Evolutionary conservation across 2,797 vertebrate species (phyloP), one percentile per base, ranked within the genome.

Genomic region (Knipowitschia caucasica): DNA sequence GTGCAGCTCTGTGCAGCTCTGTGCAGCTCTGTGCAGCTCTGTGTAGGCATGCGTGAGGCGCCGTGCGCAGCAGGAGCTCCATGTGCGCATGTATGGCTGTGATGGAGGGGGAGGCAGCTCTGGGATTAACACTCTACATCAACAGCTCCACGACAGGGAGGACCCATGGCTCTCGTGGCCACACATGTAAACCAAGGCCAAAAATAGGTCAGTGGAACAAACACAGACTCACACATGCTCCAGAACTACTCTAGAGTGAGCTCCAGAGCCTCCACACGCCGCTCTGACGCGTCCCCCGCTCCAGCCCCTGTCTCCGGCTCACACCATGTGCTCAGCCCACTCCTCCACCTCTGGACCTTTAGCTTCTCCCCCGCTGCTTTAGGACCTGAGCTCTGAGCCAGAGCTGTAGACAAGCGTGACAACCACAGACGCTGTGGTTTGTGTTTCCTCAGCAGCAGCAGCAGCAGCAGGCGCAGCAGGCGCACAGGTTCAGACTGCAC

Each of bases 191-290:
- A 82, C 75, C 73, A 63, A 64, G 57, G 65, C 60, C 62, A 75
- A 80, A 91, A 91, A 91, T 89, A 84, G 89, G 89, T 91, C 89
- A 91, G 88, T 91, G 81, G 89, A 90, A 71, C 89, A 89, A 88
- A 85, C 72, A 70, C 71, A 59, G 58, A 35, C 50, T 71, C 62
- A 62, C 70, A 59, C 59, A 64, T 56, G 66, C 77, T 69, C 59
- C 61, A 59, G 75, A 75, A 87, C 83, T 71, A 83, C 24, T 80
- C 64, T 78, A 77, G 78, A 65, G 67, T 67, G 63, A 63, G 67
- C 61, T 59, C 53, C 60, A 36, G 49, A 35, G 71, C 64, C 75
- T 75, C 69, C 68, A 64, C 72, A 52, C 65, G 6, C 44, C 34
- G 61, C 68, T 56, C 53, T 47, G 67, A 76, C 73, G 67, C 73